Evolutionary conservation across 2,888 invertebrate species (phyloP).

Genomic region (Yponomeuta cagnagella): DNA sequence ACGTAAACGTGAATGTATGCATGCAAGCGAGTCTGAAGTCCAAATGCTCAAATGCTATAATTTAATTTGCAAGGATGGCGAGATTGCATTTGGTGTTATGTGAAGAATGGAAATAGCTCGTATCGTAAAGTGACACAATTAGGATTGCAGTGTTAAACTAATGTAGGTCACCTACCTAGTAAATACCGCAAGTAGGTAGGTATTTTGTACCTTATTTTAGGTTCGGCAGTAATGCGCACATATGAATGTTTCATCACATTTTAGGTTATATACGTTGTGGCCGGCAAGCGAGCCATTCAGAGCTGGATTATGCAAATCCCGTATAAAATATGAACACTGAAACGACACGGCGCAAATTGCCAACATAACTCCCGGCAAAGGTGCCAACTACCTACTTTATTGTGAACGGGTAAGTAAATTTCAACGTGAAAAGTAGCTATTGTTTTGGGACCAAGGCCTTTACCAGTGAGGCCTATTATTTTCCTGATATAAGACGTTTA

Average conservation of each 20-base stretch:
- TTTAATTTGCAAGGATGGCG: neutral
- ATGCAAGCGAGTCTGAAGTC: neutral
- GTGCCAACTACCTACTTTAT: slow-evolving; percentile 12
- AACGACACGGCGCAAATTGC: slow-evolving; percentile 4
- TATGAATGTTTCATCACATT: slow-evolving; percentile 1
- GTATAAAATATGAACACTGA: slow-evolving; percentile 14
- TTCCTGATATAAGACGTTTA: too few species aligned
- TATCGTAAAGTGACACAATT: neutral
- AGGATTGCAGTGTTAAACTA: too few species aligned
- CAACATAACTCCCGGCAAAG: neutral
- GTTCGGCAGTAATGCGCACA: neutral
- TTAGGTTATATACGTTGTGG: neutral
- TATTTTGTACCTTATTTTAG: neutral
- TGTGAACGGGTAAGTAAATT: slow-evolving; percentile 1
- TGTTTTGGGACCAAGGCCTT: neutral
- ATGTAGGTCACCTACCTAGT: too few species aligned
- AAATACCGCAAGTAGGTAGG: neutral
- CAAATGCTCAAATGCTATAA: neutral
- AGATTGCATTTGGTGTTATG: neutral
- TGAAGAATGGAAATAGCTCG: neutral
- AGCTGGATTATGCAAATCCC: slow-evolving; percentile 15
- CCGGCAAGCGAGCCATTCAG: neutral
- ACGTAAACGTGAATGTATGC: neutral
- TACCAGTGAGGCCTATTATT: too few species aligned
- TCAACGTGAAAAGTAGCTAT: slow-evolving; percentile 1